Conservation (phyloP, 2,113 vertebrate genomes). For the Cnemophilus loriae region DNA sequence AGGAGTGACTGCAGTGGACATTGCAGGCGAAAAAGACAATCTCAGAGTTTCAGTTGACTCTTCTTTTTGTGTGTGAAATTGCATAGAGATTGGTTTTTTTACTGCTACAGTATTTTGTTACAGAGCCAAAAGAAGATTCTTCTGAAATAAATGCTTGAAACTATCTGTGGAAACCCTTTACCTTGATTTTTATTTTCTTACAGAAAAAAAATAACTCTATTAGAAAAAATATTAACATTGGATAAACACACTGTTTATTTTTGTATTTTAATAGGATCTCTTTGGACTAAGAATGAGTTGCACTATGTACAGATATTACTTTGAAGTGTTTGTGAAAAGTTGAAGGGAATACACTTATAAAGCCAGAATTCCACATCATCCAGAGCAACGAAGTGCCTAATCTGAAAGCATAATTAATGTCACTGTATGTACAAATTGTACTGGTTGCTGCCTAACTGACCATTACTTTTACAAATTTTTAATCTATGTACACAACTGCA, state of each 20-base stretch:
- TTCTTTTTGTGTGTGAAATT: neutral
- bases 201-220: neutral
- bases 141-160: neutral
- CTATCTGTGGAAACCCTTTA: neutral
- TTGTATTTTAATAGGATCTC: neutral
- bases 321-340: neutral
- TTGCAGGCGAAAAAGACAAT: neutral
- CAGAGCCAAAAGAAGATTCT: neutral
- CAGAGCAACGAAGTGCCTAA: neutral
- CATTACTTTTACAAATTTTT: constrained; percentile 29
- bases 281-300: neutral
- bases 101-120: neutral
- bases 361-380: neutral
- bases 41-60: neutral
- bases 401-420: constrained; percentile 36
- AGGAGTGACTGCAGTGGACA: neutral
- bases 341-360: neutral
- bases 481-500: constrained; percentile 19
- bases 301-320: neutral
- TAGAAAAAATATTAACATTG: neutral
- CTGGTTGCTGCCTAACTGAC: constrained; percentile 46
- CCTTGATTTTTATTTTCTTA: neutral
- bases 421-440: neutral
- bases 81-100: neutral
- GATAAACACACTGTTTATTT: neutral